phyloP scores from a whole-genome alignment of 2,113 vertebrate species.

The Sminthopsis crassicaudata region DNA sequence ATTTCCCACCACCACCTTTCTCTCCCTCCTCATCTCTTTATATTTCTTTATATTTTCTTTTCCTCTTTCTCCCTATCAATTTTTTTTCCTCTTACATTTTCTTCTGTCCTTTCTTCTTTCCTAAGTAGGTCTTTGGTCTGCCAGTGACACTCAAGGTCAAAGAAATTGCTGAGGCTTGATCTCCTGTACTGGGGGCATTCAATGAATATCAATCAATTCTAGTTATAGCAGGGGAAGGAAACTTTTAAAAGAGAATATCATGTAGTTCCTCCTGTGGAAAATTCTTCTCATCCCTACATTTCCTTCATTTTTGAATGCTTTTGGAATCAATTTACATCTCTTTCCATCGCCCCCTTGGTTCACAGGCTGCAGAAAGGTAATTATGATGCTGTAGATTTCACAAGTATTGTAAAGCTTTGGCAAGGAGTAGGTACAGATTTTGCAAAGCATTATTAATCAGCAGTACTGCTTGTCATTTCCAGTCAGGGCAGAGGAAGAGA shows the following conservation, averaged over 20 bases:
- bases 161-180: neutral
- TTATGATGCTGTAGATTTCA: neutral
- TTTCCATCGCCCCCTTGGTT: neutral
- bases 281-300: neutral
- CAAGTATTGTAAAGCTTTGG: neutral
- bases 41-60: neutral
- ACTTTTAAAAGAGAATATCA: neutral
- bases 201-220: neutral
- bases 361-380: neutral
- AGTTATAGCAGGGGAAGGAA: neutral
- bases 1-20: too few species aligned
- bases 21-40: neutral
- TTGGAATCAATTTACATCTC: neutral
- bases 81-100: neutral
- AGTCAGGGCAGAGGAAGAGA: neutral
- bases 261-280: neutral
- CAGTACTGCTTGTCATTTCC: neutral
- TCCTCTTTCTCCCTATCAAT: neutral
- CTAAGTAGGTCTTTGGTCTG: neutral
- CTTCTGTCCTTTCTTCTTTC: neutral
- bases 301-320: neutral
- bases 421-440: neutral
- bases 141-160: neutral
- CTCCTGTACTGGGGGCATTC: neutral
- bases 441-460: neutral